These are phyloP conservation scores for Exephanes ischioxanthus DNA, from an alignment of 2,888 invertebrate species.

Conservation along the genomic window DNA sequence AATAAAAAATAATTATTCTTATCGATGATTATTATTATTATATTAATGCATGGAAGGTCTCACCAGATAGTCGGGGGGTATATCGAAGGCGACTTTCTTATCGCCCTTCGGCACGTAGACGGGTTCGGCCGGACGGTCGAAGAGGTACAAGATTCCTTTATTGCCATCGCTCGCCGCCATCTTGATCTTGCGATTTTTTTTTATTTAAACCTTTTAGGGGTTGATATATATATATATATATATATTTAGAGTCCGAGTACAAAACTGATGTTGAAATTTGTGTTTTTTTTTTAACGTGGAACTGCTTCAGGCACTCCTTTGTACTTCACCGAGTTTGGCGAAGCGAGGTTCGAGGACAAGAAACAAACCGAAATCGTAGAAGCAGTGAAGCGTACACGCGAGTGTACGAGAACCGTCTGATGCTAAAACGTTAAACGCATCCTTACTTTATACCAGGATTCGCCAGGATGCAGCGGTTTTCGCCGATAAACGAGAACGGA, in stretches of 20 bases:
- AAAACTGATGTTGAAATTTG: too few relatives aligned
- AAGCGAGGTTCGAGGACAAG: neutral
- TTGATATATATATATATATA: too few relatives aligned
- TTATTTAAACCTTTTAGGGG: neutral
- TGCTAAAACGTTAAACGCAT: constrained; percentile 37
- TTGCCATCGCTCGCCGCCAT: constrained; percentile 63
- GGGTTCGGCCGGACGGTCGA: constrained; percentile 92
- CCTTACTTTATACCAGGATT: constrained; percentile 64
- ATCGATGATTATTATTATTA: too few relatives aligned
- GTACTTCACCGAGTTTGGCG: neutral
- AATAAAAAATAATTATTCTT: too few relatives aligned
- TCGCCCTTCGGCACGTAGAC: constrained; percentile 92
- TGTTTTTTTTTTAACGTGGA: neutral
- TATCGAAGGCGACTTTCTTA: constrained; percentile 87
- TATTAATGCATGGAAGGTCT: constrained; percentile 78
- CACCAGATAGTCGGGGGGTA: constrained; percentile 89
- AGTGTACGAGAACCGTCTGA: constrained; percentile 58
- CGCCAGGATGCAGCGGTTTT: constrained; percentile 68
- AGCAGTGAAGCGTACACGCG: constrained; percentile 42
- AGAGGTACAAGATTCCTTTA: constrained; percentile 85
- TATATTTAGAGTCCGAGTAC: too few relatives aligned
- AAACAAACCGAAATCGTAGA: neutral
- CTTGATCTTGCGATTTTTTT: constrained; percentile 17
- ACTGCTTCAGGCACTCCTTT: neutral
- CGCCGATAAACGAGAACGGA: constrained; percentile 53